phyloP scores from a whole-genome alignment of 1,140 invertebrate genomes.

The Drosophila baimaii region DNA sequence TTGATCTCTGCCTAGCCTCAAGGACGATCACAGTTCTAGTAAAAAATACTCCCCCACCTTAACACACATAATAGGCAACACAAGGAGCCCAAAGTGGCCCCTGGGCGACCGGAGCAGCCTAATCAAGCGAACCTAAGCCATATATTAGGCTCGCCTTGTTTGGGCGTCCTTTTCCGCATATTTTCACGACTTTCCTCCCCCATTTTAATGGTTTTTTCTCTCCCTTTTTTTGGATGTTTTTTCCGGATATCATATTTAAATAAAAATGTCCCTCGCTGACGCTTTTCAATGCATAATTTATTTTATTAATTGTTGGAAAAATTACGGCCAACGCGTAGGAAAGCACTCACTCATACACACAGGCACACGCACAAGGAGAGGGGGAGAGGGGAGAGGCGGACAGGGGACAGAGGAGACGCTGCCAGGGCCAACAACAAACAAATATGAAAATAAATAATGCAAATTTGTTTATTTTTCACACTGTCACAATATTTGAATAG shows the following conservation, averaged over 20 bases:
- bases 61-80: too few relatives aligned
- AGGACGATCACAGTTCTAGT: too few relatives aligned
- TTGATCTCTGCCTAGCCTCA: too few relatives aligned
- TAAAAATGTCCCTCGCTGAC: slow-evolving; percentile 20
- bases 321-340: slow-evolving; percentile 18
- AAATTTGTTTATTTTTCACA: slow-evolving; percentile 75
- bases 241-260: slow-evolving; percentile 36
- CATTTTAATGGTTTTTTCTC: not conserved
- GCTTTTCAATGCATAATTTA: slow-evolving; percentile 54
- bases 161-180: not conserved
- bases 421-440: slow-evolving; percentile 42
- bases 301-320: slow-evolving; percentile 57
- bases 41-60: too few relatives aligned
- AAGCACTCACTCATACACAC: slow-evolving; percentile 18
- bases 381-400: not conserved
- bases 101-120: not conserved
- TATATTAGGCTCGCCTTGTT: not conserved
- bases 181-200: not conserved
- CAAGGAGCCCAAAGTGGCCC: not conserved
- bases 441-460: slow-evolving; percentile 70
- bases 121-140: not conserved
- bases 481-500: slow-evolving; percentile 75
- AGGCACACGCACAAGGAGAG: too few relatives aligned
- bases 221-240: slow-evolving; percentile 26
- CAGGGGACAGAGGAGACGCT: slow-evolving; percentile 4